These are phyloP conservation scores for Macrotrachela quadricornifera DNA, from an alignment of 1,140 invertebrate species.

Conservation along the genomic window DNA sequence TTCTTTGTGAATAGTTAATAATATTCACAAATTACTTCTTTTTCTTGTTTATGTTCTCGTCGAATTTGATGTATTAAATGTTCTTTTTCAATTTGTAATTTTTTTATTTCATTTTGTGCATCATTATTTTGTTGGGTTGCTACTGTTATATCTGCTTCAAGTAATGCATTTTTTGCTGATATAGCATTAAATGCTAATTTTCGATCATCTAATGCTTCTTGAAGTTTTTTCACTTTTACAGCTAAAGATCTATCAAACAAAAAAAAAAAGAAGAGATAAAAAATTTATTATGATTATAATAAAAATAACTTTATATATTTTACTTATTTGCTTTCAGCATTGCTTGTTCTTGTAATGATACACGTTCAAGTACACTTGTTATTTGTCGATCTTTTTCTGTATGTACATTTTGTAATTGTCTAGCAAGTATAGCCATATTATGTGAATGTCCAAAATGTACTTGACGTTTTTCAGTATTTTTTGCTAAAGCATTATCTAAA, in stretches of 20 bases:
- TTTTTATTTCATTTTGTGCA: constrained; percentile 15
- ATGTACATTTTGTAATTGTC: constrained; percentile 21
- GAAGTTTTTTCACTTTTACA: constrained; percentile 19
- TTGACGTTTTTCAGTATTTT: no score
- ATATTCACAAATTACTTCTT: constrained; percentile 14
- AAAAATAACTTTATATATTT: no score
- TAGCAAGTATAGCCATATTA: constrained; percentile 10
- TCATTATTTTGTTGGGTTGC: constrained; percentile 24
- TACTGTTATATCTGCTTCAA: constrained; percentile 25
- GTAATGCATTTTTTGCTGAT: constrained; percentile 25
- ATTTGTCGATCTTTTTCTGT: constrained; percentile 19
- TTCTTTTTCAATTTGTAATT: constrained; percentile 21
- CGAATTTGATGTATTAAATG: constrained; percentile 16
- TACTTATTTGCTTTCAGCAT: constrained; percentile 16
- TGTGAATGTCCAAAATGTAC: no score
- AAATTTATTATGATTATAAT: no score
- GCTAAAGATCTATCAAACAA: constrained; percentile 17
- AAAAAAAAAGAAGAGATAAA: no score
- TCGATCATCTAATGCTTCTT: constrained; percentile 22
- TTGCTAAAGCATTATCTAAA: no score
- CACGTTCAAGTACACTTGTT: constrained; percentile 16
- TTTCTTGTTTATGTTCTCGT: constrained; percentile 17
- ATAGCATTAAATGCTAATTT: constrained; percentile 24
- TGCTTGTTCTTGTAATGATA: constrained; percentile 22
- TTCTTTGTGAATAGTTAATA: background rate